These are phyloP conservation scores for Nasonia oneida DNA, from an alignment of 2,888 invertebrate species.

Conservation along the genomic window DNA sequence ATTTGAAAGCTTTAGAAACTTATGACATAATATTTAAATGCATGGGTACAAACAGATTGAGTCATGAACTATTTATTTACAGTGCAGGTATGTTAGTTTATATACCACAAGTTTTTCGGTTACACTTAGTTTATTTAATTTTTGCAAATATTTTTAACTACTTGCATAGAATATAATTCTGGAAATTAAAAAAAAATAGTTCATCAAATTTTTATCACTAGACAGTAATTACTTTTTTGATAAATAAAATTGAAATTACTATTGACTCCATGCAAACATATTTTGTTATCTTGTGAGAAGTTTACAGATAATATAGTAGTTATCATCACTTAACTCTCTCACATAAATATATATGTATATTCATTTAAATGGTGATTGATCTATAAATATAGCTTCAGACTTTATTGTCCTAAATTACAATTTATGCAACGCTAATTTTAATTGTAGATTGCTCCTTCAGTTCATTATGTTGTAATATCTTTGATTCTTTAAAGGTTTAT, in stretches of 20 bases:
- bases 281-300: background rate
- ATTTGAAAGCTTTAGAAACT: slow-evolving; percentile 93
- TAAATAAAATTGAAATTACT: background rate
- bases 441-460: background rate
- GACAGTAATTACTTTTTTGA: background rate
- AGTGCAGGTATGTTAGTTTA: slow-evolving; percentile 82
- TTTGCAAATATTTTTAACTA: background rate
- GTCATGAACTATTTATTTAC: slow-evolving; percentile 91
- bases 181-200: background rate
- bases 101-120: slow-evolving; percentile 57
- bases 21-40: slow-evolving; percentile 95
- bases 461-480: background rate
- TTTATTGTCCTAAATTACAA: background rate
- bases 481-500: slow-evolving; percentile 82
- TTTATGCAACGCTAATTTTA: background rate
- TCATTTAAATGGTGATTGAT: background rate
- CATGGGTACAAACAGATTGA: slow-evolving; percentile 89
- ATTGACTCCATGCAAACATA: background rate
- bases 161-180: background rate
- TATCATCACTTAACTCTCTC: background rate
- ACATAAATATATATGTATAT: background rate
- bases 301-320: background rate
- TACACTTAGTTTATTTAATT: background rate
- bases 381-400: background rate
- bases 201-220: background rate